Evolutionary conservation across 2,113 vertebrate species (phyloP).

Genomic region (Cricetomys ansorgei): DNA sequence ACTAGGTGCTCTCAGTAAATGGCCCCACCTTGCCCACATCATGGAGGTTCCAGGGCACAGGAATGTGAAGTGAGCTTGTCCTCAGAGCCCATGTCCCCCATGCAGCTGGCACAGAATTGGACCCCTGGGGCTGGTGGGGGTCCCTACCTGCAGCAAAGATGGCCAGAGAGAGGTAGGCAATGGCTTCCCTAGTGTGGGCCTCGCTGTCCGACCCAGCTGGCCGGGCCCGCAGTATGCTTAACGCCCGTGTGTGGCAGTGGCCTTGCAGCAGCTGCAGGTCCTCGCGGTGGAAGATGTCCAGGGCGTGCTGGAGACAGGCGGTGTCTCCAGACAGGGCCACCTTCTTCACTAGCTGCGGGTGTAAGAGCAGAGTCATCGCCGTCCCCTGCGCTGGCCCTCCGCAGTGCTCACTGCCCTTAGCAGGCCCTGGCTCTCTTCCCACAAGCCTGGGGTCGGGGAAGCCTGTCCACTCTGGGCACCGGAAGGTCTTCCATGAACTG

Average conservation of each 20-base stretch:
- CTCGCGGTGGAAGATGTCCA: constrained; percentile 89
- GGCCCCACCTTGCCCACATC: too few relatives aligned
- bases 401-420: too few relatives aligned
- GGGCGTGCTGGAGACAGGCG: constrained; percentile 91
- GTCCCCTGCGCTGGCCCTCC: background rate
- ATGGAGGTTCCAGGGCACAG: too few relatives aligned
- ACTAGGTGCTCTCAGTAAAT: rapidly evolving
- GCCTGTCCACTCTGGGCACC: too few relatives aligned
- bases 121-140: background rate
- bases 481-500: too few relatives aligned
- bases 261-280: constrained; percentile 88
- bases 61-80: background rate
- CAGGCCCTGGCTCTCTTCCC: background rate
- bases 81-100: background rate
- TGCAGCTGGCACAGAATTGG: background rate
- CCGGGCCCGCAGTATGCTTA: constrained; percentile 87
- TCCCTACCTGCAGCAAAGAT: constrained; percentile 88
- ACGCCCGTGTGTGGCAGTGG: constrained; percentile 91
- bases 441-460: background rate
- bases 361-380: rapidly evolving
- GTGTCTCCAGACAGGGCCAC: constrained; percentile 91
- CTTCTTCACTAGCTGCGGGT: constrained; percentile 92
- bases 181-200: constrained; percentile 89
- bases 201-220: constrained; percentile 67
- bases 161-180: constrained; percentile 94